Conservation (phyloP, 2,888 invertebrate genomes). For the Stomorhina lunata region DNA sequence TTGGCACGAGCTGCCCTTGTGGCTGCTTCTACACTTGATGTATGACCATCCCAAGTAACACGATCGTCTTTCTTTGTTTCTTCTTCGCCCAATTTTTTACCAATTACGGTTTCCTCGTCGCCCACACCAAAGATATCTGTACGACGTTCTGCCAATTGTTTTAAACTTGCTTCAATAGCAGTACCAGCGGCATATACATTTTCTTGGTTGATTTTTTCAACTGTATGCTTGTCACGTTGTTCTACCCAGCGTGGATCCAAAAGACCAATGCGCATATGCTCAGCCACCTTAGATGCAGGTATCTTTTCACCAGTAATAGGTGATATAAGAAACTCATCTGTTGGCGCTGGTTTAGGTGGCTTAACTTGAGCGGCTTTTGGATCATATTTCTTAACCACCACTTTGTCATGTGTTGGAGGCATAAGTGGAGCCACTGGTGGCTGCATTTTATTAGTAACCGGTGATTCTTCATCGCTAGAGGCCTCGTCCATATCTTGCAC, state of each 20-base stretch:
- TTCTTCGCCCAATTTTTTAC: conserved; percentile 97
- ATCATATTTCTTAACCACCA: conserved; percentile 98
- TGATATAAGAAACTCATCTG: conserved; percentile 96
- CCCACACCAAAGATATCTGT: conserved; percentile 99
- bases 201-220: conserved; percentile 95
- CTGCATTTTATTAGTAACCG: conserved; percentile 78
- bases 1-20: conserved; percentile 96
- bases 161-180: conserved; percentile 97
- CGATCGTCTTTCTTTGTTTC: conserved; percentile 92
- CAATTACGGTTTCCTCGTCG: conserved; percentile 99
- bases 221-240: conserved; percentile 95
- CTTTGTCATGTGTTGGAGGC: conserved; percentile 94
- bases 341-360: conserved; percentile 83
- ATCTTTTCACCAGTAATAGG: conserved; percentile 99
- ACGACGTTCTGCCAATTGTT: conserved; percentile 97
- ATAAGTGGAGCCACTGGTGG: conserved; percentile 83
- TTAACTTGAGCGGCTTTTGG: conserved; percentile 88
- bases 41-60: conserved; percentile 99
- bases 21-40: conserved; percentile 97
- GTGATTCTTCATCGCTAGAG: conserved; percentile 86
- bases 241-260: conserved; percentile 99
- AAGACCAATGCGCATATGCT: conserved; percentile 98
- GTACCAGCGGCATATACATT: conserved; percentile 83
- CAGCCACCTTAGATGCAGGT: conserved; percentile 97
- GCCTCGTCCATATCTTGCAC: conserved; percentile 97